Base-by-base conservation (phyloP, 2,113 vertebrate genomes). In the Ciconia stormi region DNA sequence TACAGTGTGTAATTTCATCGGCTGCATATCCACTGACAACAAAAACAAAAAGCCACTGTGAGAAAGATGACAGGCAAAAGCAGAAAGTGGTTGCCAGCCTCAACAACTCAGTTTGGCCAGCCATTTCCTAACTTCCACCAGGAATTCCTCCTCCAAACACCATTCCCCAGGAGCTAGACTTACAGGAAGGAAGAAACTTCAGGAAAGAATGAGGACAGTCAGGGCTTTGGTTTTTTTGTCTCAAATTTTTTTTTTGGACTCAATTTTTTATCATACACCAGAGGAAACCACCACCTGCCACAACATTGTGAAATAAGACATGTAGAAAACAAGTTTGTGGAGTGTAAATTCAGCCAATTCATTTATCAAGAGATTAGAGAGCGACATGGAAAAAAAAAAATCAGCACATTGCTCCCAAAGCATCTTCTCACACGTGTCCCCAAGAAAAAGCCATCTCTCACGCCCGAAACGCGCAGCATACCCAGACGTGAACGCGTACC, bases 1-100 rank as follows among this genome's bases (percentile, higher is more conserved):
- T 99, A 96, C 99, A 99, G 94, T 99, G 99, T 55, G 99, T 99
- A 96, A 99, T 99, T 97, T 99, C 99, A 83, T 99, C 99, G 8
- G 99, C 99, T 77, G 99, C 99, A 9, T 99, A 99, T 50, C 99
- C 99, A 98, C 99, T 99, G 97, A 94, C 98, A 78, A 93, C 67
- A 97, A 72, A 95, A 94, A 87, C 67, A 96, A 44, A 90, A 87
- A 94, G 86, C 65, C 69, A 56, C 61, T 2, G 2, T 96, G 46
- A 96, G 84, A 66, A 77, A 85, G 22, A 65, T 8, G 62, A 69
- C 66, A 69, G 38, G 73, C 81, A 95, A 23, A 15, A 79, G 67
- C 22, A 73, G 8, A 91, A 88, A 69, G 87, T 5, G 6, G 58
- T 34, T 92, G 50, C 62, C 87, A 89, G 61, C 70, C 69, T 61